phyloP scores from a whole-genome alignment of 2,113 vertebrate genomes.

The Brachionichthys hirsutus region DNA sequence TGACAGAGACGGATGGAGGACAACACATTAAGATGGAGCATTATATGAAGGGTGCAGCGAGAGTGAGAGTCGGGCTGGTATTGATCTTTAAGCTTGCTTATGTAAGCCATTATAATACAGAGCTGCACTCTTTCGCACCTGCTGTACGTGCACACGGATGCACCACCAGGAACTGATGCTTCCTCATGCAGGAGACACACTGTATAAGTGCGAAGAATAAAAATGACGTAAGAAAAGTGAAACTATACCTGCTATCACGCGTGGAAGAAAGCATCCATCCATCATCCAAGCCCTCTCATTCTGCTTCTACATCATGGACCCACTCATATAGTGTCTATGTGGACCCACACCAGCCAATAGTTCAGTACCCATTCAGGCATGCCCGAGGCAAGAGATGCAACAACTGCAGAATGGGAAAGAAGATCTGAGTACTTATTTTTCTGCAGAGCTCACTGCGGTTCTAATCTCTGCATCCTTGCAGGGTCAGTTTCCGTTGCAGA shows the following conservation, averaged over 20 bases:
- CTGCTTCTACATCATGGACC: conserved; percentile 13
- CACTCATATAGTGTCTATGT: conserved; percentile 14
- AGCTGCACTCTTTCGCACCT: conserved; percentile 33
- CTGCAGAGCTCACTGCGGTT: conserved; percentile 33
- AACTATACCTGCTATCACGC: too few species aligned
- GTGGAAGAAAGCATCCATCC: too few species aligned
- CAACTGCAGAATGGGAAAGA: background rate
- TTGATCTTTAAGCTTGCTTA: conserved; percentile 49
- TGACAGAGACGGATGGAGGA: conserved; percentile 60
- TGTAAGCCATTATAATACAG: conserved; percentile 40
- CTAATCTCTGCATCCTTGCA: conserved; percentile 10
- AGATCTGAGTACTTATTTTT: conserved; percentile 10
- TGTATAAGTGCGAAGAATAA: too few species aligned
- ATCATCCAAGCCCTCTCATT: conserved; percentile 14
- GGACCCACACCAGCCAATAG: conserved; percentile 12
- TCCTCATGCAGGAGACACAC: background rate
- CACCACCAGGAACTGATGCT: background rate
- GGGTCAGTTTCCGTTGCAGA: conserved; percentile 15
- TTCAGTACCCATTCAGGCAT: conserved; percentile 7
- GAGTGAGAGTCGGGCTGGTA: conserved; percentile 34
- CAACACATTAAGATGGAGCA: conserved; percentile 15
- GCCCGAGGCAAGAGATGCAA: conserved; percentile 20
- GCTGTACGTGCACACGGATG: background rate
- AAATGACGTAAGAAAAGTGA: too few species aligned
- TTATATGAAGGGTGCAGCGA: conserved; percentile 1